Evolutionary conservation across 2,797 vertebrate genomes (phyloP).

Genomic region (Furcifer pardalis): DNA sequence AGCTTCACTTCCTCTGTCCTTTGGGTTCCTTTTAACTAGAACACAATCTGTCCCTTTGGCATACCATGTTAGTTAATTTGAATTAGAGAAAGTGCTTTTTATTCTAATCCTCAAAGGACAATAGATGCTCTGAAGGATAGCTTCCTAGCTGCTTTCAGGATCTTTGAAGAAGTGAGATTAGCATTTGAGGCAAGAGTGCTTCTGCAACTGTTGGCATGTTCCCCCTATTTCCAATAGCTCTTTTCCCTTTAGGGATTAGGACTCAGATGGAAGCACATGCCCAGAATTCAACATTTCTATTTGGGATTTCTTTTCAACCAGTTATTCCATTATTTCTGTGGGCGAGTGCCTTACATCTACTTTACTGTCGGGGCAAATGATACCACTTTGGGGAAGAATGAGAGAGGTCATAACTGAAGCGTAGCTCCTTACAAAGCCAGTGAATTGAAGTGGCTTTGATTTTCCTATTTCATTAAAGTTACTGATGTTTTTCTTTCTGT

Average conservation of each 20-base stretch:
- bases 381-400: neutral
- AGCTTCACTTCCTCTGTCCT: neutral
- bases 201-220: neutral
- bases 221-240: neutral
- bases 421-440: neutral
- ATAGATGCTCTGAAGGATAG: neutral
- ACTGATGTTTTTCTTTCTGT: neutral
- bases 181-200: too few species aligned
- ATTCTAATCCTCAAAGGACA: neutral
- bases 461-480: neutral
- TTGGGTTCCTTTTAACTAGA: neutral
- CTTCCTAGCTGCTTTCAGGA: neutral
- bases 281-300: neutral
- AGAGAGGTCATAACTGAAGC: neutral
- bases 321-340: neutral
- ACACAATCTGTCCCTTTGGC: neutral
- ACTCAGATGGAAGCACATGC: neutral
- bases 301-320: neutral
- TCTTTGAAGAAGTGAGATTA: neutral
- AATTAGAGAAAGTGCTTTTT: neutral
- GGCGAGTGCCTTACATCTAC: too few species aligned
- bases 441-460: neutral
- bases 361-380: neutral
- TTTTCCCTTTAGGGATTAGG: neutral
- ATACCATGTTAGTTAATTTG: neutral